Evolutionary conservation across 2,113 vertebrate species (phyloP), one percentile per base, ranked within the genome.

Genomic region (Origma solitaria): DNA sequence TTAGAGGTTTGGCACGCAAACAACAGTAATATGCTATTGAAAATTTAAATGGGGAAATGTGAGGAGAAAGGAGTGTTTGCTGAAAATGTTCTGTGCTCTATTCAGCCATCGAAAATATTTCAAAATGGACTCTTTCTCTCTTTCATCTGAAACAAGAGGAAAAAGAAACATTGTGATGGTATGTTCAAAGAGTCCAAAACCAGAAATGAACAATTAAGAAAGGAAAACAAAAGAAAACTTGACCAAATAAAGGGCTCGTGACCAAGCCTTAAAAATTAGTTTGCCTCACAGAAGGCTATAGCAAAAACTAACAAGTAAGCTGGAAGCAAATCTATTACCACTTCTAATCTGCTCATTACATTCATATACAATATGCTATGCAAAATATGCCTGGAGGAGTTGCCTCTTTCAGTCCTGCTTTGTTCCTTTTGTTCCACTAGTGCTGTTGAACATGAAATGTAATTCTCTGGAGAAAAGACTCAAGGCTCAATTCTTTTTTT

Each of bases 1-100:
- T 95, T 75, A 90, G 51, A 14, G 23, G 28, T 56, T 93, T 95
- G 89, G 47, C 64, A 45, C 22, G 77, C 20, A 83, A 93, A 49
- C 56, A 90, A 27, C 18, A 53, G 58, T 27, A 60, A 82, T 56
- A 33, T 2, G 7, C 1, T 5, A 49, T 0, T 54, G 84, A 58
- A 92, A 94, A 90, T 56, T 83, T 73, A 64, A 92, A 68, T 10
- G 1, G 9, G 19, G 35, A 92, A 22, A 61, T 69, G 50, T 79
- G 20, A 82, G 38, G 40, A 30, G 35, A n/a, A 82, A 64, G 11
- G 4, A 72, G 4, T 27, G 24, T 77, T 81, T 76, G 71, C 44
- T 93, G 44, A 56, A 95, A 86, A 86, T 60, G 8, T 68, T 17
- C 12, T 82, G 58, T n/a, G 13, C 18, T 93, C n/a, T 49, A 7